Evolutionary conservation across 2,888 invertebrate genomes (phyloP).

Genomic region (Palloptera scutellata): DNA sequence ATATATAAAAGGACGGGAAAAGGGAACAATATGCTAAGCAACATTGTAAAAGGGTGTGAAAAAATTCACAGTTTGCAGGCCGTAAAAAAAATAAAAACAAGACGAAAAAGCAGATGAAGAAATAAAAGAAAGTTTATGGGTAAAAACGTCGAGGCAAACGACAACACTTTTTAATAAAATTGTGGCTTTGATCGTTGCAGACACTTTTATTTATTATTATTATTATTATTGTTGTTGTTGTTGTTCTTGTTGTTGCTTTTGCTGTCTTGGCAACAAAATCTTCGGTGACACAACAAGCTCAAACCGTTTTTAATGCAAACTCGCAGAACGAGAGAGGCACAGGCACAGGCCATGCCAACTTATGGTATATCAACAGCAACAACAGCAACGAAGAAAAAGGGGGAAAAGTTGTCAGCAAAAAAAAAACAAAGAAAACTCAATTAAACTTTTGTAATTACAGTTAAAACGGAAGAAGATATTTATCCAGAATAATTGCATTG

Average conservation of each 20-base stretch:
- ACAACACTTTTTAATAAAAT: constrained; percentile 44
- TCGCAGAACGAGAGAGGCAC: constrained; percentile 16
- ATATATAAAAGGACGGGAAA: too few species aligned
- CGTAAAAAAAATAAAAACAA: too few species aligned
- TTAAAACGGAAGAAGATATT: constrained; percentile 63
- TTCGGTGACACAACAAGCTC: constrained; percentile 38
- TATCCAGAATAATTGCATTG: constrained; percentile 63
- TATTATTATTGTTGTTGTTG: constrained; percentile 15
- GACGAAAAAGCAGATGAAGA: too few species aligned
- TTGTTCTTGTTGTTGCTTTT: constrained; percentile 24
- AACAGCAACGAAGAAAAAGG: constrained; percentile 17
- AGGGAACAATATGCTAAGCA: too few species aligned
- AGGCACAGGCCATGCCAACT: constrained; percentile 10
- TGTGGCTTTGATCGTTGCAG: constrained; percentile 33
- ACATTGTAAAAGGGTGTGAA: too few species aligned
- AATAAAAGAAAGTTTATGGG: too few species aligned
- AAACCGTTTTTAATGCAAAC: constrained; percentile 35
- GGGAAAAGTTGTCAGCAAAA: constrained; percentile 34
- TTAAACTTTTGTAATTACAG: constrained; percentile 65
- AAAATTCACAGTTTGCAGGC: too few species aligned
- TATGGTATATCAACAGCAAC: constrained; percentile 10
- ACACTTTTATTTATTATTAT: constrained; percentile 19
- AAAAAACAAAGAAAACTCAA: constrained; percentile 57
- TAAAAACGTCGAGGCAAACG: constrained; percentile 29
- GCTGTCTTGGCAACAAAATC: constrained; percentile 36